Base-by-base conservation (phyloP, 2,113 vertebrate genomes). In the Dolichotis patagonum region DNA sequence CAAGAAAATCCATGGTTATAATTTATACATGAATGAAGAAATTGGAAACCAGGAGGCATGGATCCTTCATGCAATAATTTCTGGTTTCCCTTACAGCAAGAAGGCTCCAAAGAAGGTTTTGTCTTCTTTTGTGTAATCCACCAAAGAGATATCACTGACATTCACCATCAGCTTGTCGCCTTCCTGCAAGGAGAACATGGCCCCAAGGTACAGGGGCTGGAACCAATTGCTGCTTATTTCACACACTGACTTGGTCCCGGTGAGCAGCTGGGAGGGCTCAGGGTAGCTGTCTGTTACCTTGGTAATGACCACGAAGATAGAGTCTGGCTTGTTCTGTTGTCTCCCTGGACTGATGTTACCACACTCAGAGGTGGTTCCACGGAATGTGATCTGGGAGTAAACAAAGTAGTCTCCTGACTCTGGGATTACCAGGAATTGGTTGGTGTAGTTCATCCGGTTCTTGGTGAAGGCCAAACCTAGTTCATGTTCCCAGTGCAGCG, bases 21-120 rank as follows among this genome's bases (percentile, higher is more conserved):
- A 90, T 88, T 89, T 91, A 63, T 1, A 58, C 22, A 20, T 52
- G 2, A 87, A 65, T 3, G 49, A 91, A 85, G 67, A 77, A 91
- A 85, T 75, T 86, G 80, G 81, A 43, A 89, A 84, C 8, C 54
- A 28, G 62, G 43, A 94, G 32, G 46, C 49, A 77, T 65, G 63
- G n/a, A 20, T 46, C 56, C 58, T 60, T 84, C 63, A 16, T 16
- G 41, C 41, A 43, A 52, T 30, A 54, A 52, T 30, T 19, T 84
- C 85, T 58, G 41, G 65, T 80, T 81, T 77, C 24, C 0, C 73
- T 95, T 98, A 99, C 52, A 99, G 93, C 95, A 98, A 96, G 93
- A 99, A 99, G 81, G 98, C 98, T 63, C 99, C 99, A 41, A 99
- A 99, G 95, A 99, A 99, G 2, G 98, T 99, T 97, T 98, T 99